A percentile compares a stretch with the other conserved stretches of the same genome.
Evolutionary conservation across 2,888 invertebrate genomes (phyloP).

Genomic region (Drosophila koepferae): DNA sequence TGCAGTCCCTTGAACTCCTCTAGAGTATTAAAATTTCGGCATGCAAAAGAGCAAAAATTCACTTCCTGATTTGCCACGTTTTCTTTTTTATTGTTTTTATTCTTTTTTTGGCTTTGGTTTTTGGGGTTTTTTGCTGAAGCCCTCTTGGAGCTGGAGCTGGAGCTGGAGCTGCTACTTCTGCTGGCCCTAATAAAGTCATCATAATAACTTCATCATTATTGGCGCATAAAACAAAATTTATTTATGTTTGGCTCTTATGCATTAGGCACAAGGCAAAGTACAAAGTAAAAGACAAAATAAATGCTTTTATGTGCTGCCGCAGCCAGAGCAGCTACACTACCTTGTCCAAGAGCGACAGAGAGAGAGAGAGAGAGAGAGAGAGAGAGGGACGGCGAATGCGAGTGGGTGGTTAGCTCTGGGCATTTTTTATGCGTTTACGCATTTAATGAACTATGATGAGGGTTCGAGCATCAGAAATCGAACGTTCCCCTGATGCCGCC

Average conservation of each 20-base stretch:
- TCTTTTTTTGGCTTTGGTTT: constrained; percentile 15
- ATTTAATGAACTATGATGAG: constrained; percentile 82
- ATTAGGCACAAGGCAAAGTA: constrained; percentile 52
- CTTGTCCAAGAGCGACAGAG: background rate
- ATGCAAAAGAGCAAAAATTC: background rate
- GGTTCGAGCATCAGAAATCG: constrained; percentile 58
- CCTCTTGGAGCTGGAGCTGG: constrained; percentile 23
- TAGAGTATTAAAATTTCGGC: constrained; percentile 5
- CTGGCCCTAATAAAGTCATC: constrained; percentile 75
- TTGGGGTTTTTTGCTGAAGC: constrained; percentile 20
- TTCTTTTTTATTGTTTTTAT: background rate
- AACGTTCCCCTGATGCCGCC: constrained; percentile 57
- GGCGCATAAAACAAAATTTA: constrained; percentile 80
- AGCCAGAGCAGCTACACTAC: constrained; percentile 2
- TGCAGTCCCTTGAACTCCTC: background rate
- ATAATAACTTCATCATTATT: constrained; percentile 82
- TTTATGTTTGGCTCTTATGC: constrained; percentile 65
- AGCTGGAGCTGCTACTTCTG: constrained; percentile 21
- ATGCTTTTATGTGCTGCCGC: constrained; percentile 68
- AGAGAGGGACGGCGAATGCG: background rate
- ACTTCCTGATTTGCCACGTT: constrained; percentile 8
- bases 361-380: background rate
- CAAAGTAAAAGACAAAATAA: constrained; percentile 73
- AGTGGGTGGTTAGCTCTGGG: background rate
- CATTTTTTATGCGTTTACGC: constrained; percentile 66